These are phyloP conservation scores for Mystacornis crossleyi DNA, from an alignment of 2,113 vertebrate genomes.

Conservation along the genomic window DNA sequence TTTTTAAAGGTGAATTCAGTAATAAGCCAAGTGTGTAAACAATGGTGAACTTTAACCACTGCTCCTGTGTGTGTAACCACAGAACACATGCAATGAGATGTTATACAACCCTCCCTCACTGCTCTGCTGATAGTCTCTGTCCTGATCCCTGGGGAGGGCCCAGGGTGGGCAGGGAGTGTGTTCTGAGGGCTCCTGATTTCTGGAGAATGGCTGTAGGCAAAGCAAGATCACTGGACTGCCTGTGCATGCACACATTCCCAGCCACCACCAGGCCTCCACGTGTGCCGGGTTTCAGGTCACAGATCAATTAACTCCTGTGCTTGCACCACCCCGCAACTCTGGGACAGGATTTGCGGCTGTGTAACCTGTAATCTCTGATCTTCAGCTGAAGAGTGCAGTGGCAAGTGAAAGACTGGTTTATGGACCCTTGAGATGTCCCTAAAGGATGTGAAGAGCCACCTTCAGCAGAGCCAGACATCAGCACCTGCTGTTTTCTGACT, in stretches of 20 bases:
- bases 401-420: neutral
- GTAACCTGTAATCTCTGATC: neutral
- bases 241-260: accelerated
- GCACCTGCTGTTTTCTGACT: neutral
- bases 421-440: neutral
- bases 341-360: neutral
- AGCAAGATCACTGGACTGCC: accelerated
- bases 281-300: accelerated
- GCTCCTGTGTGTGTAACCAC: neutral
- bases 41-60: neutral
- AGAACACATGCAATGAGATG: neutral
- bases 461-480: neutral
- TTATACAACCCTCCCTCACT: accelerated
- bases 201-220: neutral
- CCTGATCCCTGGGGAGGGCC: neutral
- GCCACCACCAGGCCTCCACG: neutral
- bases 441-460: neutral
- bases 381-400: neutral
- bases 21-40: neutral
- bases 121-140: neutral
- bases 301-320: neutral
- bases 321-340: accelerated
- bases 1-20: neutral
- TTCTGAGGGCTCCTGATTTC: neutral
- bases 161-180: neutral